Conservation (phyloP, 2,888 invertebrate species). For the Tuta absoluta region DNA sequence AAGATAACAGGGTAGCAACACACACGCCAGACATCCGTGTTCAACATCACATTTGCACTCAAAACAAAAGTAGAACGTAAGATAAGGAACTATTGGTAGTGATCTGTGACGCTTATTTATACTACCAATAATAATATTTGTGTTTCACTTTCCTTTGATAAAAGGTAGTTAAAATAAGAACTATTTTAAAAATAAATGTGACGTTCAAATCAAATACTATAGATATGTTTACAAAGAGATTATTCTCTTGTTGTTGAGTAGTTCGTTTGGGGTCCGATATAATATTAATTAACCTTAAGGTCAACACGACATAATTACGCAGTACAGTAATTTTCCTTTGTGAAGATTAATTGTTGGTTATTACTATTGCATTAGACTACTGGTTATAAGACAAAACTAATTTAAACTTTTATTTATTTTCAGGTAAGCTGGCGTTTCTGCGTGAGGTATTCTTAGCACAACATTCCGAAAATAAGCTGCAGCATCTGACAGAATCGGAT, state of each 20-base stretch:
- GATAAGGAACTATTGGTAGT: not conserved
- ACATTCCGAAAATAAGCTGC: too few relatives aligned
- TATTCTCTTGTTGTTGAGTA: conserved; percentile 7
- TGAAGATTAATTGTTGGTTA: not conserved
- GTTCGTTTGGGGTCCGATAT: conserved; percentile 23
- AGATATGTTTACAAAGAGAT: conserved; percentile 10
- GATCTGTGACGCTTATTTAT: not conserved
- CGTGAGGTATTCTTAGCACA: too few relatives aligned
- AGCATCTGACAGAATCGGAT: too few relatives aligned
- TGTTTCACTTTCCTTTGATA: conserved; percentile 7
- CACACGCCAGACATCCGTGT: conserved; percentile 8
- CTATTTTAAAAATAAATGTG: conserved; percentile 12
- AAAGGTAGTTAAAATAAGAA: not conserved
- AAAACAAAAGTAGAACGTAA: not conserved
- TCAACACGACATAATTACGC: conserved; percentile 7
- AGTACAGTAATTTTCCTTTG: conserved; percentile 22
- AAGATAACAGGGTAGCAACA: not conserved
- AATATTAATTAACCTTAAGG: conserved; percentile 22
- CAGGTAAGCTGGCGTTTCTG: too few relatives aligned
- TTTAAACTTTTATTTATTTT: not conserved
- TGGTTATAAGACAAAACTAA: not conserved
- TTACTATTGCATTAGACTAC: not conserved
- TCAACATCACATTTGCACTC: not conserved
- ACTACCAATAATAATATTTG: not conserved
- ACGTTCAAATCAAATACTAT: not conserved